Evolutionary conservation across 2,888 invertebrate species (phyloP), one percentile per base, ranked within the genome.

Genomic region (Euzophera pinguis): DNA sequence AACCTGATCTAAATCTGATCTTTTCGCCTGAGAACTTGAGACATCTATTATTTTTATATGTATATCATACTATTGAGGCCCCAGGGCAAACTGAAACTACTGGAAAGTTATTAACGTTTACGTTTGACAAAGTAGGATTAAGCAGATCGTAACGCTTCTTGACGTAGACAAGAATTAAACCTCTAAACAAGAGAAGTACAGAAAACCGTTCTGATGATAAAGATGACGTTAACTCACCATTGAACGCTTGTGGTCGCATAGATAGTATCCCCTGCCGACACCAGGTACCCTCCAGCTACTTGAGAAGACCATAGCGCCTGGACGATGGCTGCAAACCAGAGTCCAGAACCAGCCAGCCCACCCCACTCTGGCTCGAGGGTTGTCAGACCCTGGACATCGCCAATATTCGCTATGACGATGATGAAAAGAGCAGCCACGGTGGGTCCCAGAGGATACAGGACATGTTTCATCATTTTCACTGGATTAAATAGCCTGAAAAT

Each of bases 281-380:
- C 73, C 0, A 89, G 65, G 58, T 69, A 89, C 0, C 89, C 89
- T 0, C 85, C 83, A 47, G 84, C 79, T 1, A 82, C 60, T 51
- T 89, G 87, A 0, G 78, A 63, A 0, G 86, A 73, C 56, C 85
- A 55, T 9, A 89, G 60, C 0, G 84, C 79, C 56, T 88, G 88
- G 1, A 69, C 64, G 3, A 87, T 17, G 0, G 82, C 83, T 1
- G 68, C 71, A 22, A 79, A 71, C 88, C 88, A 89, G 34, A 84
- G 68, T 1, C 72, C 53, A 0, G 87, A 75, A 17, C 65, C 61
- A n/a, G 32, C 45, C 34, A 45, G 32, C 0, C 3, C 32, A 1
- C 32, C 14, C 45, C 45, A 45, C 32, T 14, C 10, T 14, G 1
- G 12, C 10, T 1, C 32, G 32, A 32, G 14, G 10, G 13, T 16